Percentiles rank a stretch among this genome's conserved stretches.
These are phyloP conservation scores for Matsumyia berberina DNA, from an alignment of 2,888 invertebrate species.

Conservation along the genomic window DNA sequence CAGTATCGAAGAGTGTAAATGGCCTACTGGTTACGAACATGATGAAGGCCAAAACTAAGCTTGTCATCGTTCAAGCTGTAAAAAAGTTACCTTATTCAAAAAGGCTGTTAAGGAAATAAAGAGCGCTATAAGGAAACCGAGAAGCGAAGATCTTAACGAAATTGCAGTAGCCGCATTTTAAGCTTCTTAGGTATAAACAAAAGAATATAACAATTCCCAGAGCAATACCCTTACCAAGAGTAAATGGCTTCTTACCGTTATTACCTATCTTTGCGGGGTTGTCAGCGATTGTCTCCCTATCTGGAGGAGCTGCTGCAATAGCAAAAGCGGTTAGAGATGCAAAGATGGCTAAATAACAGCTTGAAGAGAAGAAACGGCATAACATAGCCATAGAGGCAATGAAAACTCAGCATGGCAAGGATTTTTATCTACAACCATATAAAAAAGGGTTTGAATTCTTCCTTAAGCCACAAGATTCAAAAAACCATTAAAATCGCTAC, in stretches of 20 bases:
- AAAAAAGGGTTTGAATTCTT: conserved; percentile 60
- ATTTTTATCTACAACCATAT: conserved; percentile 79
- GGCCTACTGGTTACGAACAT: conserved; percentile 43
- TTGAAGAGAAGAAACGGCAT: conserved; percentile 79
- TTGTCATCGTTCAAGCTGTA: too few relatives aligned
- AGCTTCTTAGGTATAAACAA: conserved; percentile 26
- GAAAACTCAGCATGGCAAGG: conserved; percentile 66
- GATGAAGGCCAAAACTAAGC: conserved; percentile 62
- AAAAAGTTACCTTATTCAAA: too few relatives aligned
- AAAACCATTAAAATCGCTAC: conserved; percentile 79
- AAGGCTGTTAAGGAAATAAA: conserved; percentile 16
- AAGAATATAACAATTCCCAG: conserved; percentile 76
- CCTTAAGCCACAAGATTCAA: conserved; percentile 19
- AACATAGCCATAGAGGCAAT: conserved; percentile 77
- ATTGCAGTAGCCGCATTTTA: conserved; percentile 56
- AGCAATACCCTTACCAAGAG: conserved; percentile 80
- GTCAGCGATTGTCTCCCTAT: background rate
- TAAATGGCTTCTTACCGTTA: conserved; percentile 78
- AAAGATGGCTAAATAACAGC: conserved; percentile 67
- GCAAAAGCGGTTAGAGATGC: background rate
- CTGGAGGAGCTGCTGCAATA: background rate
- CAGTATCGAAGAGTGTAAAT: conserved; percentile 49
- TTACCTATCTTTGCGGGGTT: background rate
- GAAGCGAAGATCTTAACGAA: conserved; percentile 73
- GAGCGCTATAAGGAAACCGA: conserved; percentile 52